These are phyloP conservation scores for Zaprionus obscuricornis DNA, from an alignment of 2,888 invertebrate species.

Conservation along the genomic window DNA sequence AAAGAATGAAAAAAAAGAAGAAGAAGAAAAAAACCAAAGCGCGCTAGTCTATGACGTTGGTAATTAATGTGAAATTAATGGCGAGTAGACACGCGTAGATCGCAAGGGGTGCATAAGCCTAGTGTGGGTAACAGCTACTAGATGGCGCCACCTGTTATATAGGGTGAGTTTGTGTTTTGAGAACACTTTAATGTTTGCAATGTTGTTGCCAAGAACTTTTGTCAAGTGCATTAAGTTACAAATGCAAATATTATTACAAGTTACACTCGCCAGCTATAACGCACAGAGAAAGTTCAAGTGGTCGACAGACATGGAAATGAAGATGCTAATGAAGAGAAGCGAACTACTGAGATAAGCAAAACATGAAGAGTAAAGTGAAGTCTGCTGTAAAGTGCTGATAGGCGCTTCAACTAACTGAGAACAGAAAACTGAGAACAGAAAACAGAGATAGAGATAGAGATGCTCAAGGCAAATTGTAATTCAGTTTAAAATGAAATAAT, in stretches of 20 bases:
- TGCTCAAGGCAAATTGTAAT: constrained; percentile 21
- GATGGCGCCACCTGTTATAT: constrained; percentile 40
- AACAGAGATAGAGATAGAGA: no score
- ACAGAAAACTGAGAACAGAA: no score
- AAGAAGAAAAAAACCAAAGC: constrained; percentile 47
- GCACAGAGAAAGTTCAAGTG: constrained; percentile 71
- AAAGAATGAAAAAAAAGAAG: constrained; percentile 8
- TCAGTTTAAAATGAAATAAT: constrained; percentile 25
- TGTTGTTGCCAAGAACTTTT: constrained; percentile 32
- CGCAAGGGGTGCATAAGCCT: background rate
- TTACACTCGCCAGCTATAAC: constrained; percentile 53
- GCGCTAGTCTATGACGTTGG: constrained; percentile 48
- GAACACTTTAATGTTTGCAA: constrained; percentile 30
- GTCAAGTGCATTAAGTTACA: constrained; percentile 56
- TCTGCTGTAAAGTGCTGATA: constrained; percentile 10
- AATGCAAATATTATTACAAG: constrained; percentile 54
- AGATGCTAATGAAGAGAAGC: constrained; percentile 66
- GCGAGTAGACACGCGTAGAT: constrained; percentile 57
- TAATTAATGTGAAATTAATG: constrained; percentile 73
- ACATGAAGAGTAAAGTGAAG: background rate
- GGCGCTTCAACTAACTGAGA: constrained; percentile 12
- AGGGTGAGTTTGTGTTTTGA: constrained; percentile 5
- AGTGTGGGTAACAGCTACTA: constrained; percentile 28
- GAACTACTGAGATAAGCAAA: background rate
- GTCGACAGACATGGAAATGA: constrained; percentile 58